Percentiles rank a stretch among this genome's conserved stretches.
These are phyloP conservation scores for Calliopsis andreniformis DNA, from an alignment of 1,140 invertebrate species.

Conservation along the genomic window DNA sequence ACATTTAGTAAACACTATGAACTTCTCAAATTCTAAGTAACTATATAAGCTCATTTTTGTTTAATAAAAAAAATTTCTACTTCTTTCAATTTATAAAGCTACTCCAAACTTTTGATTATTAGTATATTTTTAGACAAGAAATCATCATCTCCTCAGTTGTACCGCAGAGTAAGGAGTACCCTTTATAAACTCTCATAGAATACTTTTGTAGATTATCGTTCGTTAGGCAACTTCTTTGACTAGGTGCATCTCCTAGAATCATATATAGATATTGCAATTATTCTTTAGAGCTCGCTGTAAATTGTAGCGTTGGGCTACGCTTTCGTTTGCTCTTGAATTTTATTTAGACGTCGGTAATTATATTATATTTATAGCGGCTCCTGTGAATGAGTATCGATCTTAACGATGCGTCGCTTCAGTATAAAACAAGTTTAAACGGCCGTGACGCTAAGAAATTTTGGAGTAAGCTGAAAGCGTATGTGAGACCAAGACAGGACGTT, in stretches of 20 bases:
- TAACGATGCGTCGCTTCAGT: constrained; percentile 1
- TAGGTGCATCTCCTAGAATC: constrained; percentile 40
- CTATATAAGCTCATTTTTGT: too few relatives aligned
- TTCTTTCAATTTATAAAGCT: background rate
- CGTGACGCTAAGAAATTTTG: background rate
- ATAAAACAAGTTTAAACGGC: constrained; percentile 17
- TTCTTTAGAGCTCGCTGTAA: constrained; percentile 9
- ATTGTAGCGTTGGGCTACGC: constrained; percentile 29
- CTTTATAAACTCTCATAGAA: background rate
- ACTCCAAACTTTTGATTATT: too few relatives aligned
- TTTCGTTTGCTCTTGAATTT: constrained; percentile 39
- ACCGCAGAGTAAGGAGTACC: background rate
- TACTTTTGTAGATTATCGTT: background rate
- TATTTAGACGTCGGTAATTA: constrained; percentile 24
- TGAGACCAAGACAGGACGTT: background rate
- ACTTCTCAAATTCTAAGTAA: too few relatives aligned
- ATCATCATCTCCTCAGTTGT: background rate
- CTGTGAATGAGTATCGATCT: constrained; percentile 44
- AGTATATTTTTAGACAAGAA: background rate
- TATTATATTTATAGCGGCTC: constrained; percentile 41
- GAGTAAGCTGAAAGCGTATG: background rate
- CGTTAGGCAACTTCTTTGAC: constrained; percentile 9
- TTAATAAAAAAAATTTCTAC: too few relatives aligned
- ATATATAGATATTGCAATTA: constrained; percentile 16
- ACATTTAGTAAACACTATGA: too few relatives aligned